Base-by-base conservation (phyloP, 1,140 invertebrate species). In the Pygmarrhopalites habei region DNA sequence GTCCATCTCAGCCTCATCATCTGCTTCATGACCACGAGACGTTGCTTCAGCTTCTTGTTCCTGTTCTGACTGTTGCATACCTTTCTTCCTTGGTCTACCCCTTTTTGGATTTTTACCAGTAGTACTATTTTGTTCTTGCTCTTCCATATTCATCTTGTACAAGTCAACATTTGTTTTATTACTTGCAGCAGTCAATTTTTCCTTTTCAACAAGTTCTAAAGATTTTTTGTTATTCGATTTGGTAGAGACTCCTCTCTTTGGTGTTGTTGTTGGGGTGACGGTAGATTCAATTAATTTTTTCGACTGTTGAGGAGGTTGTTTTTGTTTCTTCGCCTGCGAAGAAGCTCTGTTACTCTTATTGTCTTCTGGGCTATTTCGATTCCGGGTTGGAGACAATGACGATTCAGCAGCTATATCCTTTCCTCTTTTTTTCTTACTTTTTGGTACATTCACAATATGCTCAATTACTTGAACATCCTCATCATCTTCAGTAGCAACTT, bases 71-170 rank as follows among this genome's bases (percentile, higher is more conserved):
- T 44, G 23, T 52, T 43, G 28, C n/a, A n/a, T n/a, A n/a, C n/a
- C n/a, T 49, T 60, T 56, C 58, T 63, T 61, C 59, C 62, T 60
- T 58, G 56, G 28, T 39, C 41, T 49, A n/a, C 23, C 32, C 12
- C 35, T 29, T 55, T 62, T 66, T 35, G 23, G 39, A 55, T 35
- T 15, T 46, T n/a, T n/a, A n/a, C 4, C 44, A 41, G n/a, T n/a
- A 41, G 39, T 12, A 12, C n/a, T 41, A n/a, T 41, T 41, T 41
- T 41, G 10, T 12, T 10, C 10, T 41, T 10, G 10, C 10, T n/a
- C n/a, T 12, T 12, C 39, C 10, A 41, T 41, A 41, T 10, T 12
- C n/a, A n/a, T n/a, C n/a, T 41, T n/a, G 10, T 12, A 12, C 10
- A n/a, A 41, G 10, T 41, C n/a, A 10, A 12, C n/a, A n/a, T 41